Percentiles rank a stretch among this genome's conserved stretches.
These are phyloP conservation scores for Cinara cedri DNA, from an alignment of 2,888 invertebrate genomes.

Conservation along the genomic window DNA sequence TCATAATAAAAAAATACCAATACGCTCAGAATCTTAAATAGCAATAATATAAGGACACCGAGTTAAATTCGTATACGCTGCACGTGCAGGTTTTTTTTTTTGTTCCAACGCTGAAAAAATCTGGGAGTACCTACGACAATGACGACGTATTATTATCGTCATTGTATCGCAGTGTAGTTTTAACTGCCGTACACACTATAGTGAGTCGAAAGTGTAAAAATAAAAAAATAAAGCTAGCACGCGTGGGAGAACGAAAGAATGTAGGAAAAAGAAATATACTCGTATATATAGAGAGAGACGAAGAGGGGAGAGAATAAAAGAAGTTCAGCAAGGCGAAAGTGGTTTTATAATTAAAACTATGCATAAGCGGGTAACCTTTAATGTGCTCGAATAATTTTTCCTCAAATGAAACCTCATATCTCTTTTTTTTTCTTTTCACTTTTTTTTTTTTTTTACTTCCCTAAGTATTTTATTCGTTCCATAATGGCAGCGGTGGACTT, in stretches of 20 bases:
- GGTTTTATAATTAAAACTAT: conserved; percentile 56
- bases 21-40: too few species aligned
- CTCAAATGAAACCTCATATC: conserved; percentile 44
- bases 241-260: conserved; percentile 6
- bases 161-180: not conserved
- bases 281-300: too few species aligned
- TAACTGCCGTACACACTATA: not conserved
- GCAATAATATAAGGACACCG: not conserved
- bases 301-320: conserved; percentile 19
- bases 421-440: conserved; percentile 7
- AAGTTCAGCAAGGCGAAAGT: conserved; percentile 48
- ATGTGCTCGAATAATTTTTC: conserved; percentile 56
- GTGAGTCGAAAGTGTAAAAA: not conserved
- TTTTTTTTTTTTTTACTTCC: conserved; percentile 4
- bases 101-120: not conserved
- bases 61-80: not conserved
- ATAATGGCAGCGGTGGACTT: conserved; percentile 35
- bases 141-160: not conserved
- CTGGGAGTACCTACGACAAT: not conserved
- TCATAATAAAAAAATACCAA: too few species aligned
- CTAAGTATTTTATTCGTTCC: conserved; percentile 54
- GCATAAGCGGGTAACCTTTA: conserved; percentile 54
- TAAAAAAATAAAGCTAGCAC: not conserved
- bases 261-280: too few species aligned
- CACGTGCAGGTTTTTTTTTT: not conserved